phyloP scores from a whole-genome alignment of 2,888 invertebrate species.

The Trachelus iudaicus region DNA sequence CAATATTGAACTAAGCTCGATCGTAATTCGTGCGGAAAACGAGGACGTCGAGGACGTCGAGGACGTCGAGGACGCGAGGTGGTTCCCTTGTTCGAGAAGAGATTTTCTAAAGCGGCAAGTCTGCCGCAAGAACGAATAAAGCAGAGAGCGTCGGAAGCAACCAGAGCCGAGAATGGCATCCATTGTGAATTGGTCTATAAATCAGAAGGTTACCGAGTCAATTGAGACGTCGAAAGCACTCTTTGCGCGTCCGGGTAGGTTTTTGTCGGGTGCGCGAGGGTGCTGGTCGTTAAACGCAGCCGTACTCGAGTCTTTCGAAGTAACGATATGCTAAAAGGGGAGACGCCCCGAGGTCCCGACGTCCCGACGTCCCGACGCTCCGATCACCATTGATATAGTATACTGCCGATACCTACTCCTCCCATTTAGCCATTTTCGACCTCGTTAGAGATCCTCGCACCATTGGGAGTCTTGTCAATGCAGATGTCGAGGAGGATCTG shows the following conservation, averaged over 20 bases:
- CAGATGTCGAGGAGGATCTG: not conserved
- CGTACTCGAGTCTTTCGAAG: conserved; percentile 55
- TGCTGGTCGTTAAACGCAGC: conserved; percentile 60
- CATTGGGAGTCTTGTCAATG: not conserved
- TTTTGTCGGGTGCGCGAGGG: conserved; percentile 29
- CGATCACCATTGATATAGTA: conserved; percentile 15
- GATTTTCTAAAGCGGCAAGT: too few species aligned
- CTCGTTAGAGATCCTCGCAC: conserved; percentile 6
- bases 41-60: too few species aligned
- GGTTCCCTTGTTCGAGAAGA: too few species aligned
- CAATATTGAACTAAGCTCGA: conserved; percentile 60
- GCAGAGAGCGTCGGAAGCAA: not conserved
- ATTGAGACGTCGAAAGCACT: conserved; percentile 60
- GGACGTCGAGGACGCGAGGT: too few species aligned
- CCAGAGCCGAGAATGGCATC: not conserved
- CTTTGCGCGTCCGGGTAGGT: conserved; percentile 39
- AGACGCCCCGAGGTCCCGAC: conserved; percentile 16
- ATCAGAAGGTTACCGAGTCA: conserved; percentile 55
- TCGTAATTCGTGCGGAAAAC: conserved; percentile 46
- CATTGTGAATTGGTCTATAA: conserved; percentile 41
- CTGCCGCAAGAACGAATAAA: too few species aligned
- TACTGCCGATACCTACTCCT: conserved; percentile 22
- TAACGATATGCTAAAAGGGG: conserved; percentile 59
- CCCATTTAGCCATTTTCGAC: not conserved
- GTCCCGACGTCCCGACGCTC: conserved; percentile 7